Percentiles rank a stretch among this genome's conserved stretches.
phyloP scores from a whole-genome alignment of 2,797 vertebrate species.

The Poeciliopsis infans region DNA sequence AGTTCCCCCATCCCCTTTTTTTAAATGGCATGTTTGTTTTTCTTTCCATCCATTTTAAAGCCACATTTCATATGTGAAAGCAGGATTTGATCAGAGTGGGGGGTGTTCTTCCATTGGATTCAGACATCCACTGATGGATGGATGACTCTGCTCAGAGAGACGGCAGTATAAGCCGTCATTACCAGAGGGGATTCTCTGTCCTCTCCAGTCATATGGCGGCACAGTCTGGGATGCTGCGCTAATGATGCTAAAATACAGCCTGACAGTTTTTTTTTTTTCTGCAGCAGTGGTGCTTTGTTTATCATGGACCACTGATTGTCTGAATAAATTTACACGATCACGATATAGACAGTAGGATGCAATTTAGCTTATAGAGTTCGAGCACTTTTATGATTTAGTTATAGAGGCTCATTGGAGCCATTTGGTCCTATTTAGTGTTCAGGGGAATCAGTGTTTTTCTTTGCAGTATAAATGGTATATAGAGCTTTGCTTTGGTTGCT shows the following conservation, averaged over 20 bases:
- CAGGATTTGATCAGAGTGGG: slow-evolving; percentile 23
- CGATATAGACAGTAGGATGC: background rate
- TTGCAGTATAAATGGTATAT: slow-evolving; percentile 43
- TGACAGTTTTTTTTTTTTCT: slow-evolving; percentile 35
- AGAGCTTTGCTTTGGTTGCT: slow-evolving; percentile 47
- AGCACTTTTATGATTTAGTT: background rate
- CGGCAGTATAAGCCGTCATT: slow-evolving; percentile 60
- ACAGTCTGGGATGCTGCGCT: slow-evolving; percentile 61
- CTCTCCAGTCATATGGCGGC: slow-evolving; percentile 39
- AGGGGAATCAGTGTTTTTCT: slow-evolving; percentile 7
- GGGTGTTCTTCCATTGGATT: slow-evolving; percentile 23
- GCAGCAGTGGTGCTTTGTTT: slow-evolving; percentile 69
- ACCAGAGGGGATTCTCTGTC: slow-evolving; percentile 75
- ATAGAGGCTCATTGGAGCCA: background rate
- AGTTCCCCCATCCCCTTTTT: background rate
- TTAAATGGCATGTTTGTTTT: background rate
- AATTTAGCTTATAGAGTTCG: background rate
- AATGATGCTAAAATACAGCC: slow-evolving; percentile 51
- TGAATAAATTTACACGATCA: slow-evolving; percentile 20
- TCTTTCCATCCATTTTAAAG: slow-evolving; percentile 12
- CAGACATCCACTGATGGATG: slow-evolving; percentile 63
- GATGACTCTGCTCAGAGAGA: slow-evolving; percentile 58
- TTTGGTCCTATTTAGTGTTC: background rate
- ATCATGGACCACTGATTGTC: slow-evolving; percentile 44
- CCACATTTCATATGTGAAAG: slow-evolving; percentile 27